Evolutionary conservation across 2,888 invertebrate genomes (phyloP), one percentile per base, ranked within the genome.

Genomic region (Oxyscelio sp.): DNA sequence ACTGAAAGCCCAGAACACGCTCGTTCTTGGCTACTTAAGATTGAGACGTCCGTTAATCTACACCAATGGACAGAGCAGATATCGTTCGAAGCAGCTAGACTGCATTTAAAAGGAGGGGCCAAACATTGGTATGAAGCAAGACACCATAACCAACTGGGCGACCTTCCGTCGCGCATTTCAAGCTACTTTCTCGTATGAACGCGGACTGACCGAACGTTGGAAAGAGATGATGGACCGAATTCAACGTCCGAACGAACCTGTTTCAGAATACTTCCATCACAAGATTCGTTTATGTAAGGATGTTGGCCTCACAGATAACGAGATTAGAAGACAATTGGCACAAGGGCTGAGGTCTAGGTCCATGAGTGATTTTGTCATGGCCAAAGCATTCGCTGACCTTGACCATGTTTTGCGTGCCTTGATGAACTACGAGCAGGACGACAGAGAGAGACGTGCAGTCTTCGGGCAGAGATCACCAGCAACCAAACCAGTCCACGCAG

Each of bases 211-310:
- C 1, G 56, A 65, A 5, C 8, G n/a, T 11, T 63, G 45, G 22
- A 19, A 22, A 11, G 78, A 61, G 9, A 59, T 78, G 68, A 54
- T 58, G 0, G 13, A 13, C 11, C 34, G 78, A 31, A 21, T 78
- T 9, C 68, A 78, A 24, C 4, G 17, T 4, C 40, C 31, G 0
- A 63, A 31, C 2, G 70, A 79, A 19, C 4, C 63, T 8, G 71
- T 43, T 15, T 45, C 24, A 0, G 40, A 74, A 9, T 79, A 56
- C 40, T 79, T 70, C 15, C 78, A 70, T 22, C 34, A 63, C 13
- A 78, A 78, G 45, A 34, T 50, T 4, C 38, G 38, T 11, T 11
- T 79, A 0, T 74, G 61, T 31, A n/a, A n/a, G n/a, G n/a, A n/a
- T n/a, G n/a, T n/a, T n/a, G n/a, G n/a, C n/a, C n/a, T n/a, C n/a